Percentiles rank a stretch among this genome's conserved stretches.
phyloP scores from a whole-genome alignment of 2,888 invertebrate genomes.

The Abrostola triplasia region DNA sequence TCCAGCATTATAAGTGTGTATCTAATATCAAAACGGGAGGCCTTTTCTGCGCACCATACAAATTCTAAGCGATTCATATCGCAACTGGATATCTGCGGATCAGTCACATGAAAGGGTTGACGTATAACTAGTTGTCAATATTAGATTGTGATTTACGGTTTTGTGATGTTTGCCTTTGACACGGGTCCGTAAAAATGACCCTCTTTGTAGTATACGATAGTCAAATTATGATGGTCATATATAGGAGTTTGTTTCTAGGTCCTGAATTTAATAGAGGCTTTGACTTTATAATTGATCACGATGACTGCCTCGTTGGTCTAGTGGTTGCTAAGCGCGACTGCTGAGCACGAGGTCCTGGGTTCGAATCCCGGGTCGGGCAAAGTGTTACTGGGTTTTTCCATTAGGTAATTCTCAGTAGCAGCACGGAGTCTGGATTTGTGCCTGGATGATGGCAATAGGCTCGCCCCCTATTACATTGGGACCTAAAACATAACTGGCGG shows the following conservation, averaged over 20 bases:
- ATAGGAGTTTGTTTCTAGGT: background rate
- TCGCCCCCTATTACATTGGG: no score
- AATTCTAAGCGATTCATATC: slow-evolving; percentile 28
- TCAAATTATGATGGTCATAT: background rate
- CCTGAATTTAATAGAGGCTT: background rate
- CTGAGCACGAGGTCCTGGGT: no score
- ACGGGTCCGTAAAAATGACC: slow-evolving; percentile 41
- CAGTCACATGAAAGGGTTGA: slow-evolving; percentile 20
- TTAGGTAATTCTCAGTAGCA: no score
- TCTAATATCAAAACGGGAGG: slow-evolving; percentile 13
- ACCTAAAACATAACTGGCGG: no score
- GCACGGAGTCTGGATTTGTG: no score
- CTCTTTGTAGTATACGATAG: slow-evolving; percentile 37
- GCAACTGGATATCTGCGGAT: slow-evolving; percentile 34
- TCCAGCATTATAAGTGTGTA: background rate
- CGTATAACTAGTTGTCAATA: slow-evolving; percentile 31
- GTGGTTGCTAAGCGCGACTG: no score
- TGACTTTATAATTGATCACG: background rate
- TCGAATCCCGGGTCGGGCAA: no score
- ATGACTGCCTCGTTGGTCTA: no score
- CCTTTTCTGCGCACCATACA: slow-evolving; percentile 17
- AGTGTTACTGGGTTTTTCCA: no score
- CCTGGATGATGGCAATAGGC: no score
- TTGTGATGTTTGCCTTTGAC: slow-evolving; percentile 34
- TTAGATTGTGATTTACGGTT: slow-evolving; percentile 43